Base-by-base conservation (phyloP, 1,140 invertebrate species). In the Cardiocondyla obscurior region DNA sequence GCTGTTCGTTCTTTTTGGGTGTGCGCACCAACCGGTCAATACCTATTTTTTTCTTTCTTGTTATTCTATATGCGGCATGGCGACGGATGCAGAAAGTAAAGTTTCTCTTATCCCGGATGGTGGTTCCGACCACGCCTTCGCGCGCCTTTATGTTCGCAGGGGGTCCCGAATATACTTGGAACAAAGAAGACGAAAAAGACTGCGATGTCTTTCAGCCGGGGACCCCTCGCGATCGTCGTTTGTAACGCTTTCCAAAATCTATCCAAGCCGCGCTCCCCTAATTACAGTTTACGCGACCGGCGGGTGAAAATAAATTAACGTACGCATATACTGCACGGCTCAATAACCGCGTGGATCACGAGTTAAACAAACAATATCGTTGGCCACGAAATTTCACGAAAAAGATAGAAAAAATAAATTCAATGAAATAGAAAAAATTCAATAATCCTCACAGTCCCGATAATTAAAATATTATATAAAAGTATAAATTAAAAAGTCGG, bases 101-200 rank as follows among this genome's bases (percentile, higher is more conserved):
- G 33, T 62, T 39, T 62, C 58, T 51, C 33, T 39, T 42, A 49
- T 64, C 58, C 22, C 39, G 39, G 30, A 36, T 81, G 36, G 57
- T 72, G 44, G 82, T 83, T 64, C 58, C 69, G 49, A 79, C 67
- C 73, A 83, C 83, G 79, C 83, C 73, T 85, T 85, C 81, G n/a
- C 73, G 81, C 83, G 79, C 83, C 73, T 85, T 85, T 83, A 22
- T 64, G 83, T 83, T 88, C 69, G 83, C 86, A 55, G 87, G 86
- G 87, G 87, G 86, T 88, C 83, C 25, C 72, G 39, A 51, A 46
- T 85, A 87, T 83, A 85, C 81, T 82, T 84, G 77, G 83, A 87
- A 88, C 86, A 83, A 85, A 88, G 67, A 88, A n/a, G 81, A 83
- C 42, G 65, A 82, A 88, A 64, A 85, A 69, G 62, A 69, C 30